phyloP scores from a whole-genome alignment of 2,113 vertebrate genomes.

The Gulo gulo region DNA sequence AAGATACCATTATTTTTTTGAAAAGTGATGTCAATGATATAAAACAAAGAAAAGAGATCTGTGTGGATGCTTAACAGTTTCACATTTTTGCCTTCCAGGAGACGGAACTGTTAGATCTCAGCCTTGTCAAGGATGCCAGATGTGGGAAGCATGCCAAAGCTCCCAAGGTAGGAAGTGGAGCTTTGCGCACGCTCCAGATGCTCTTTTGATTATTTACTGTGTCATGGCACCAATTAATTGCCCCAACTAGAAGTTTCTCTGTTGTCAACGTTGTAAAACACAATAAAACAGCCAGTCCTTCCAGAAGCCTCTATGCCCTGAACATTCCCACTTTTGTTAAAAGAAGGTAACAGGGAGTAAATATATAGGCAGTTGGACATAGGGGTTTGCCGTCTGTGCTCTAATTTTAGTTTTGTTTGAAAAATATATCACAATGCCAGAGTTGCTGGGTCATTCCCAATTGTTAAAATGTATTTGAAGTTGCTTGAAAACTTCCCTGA shows the following conservation, averaged over 20 bases:
- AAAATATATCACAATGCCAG: neutral
- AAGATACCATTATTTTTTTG: neutral
- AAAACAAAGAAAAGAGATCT: constrained; percentile 1
- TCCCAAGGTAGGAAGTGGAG: constrained; percentile 87
- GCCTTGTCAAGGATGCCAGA: constrained; percentile 90
- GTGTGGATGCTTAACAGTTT: neutral
- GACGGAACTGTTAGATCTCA: constrained; percentile 90
- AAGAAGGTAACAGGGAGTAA: neutral
- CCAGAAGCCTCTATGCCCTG: neutral
- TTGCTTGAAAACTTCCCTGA: neutral
- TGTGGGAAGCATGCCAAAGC: constrained; percentile 89
- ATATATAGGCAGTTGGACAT: neutral
- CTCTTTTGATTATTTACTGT: constrained; percentile 31
- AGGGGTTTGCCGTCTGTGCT: neutral
- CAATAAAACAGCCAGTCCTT: neutral
- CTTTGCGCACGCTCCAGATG: neutral
- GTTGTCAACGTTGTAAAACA: constrained; percentile 55
- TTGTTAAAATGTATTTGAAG: neutral
- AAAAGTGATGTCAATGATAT: neutral
- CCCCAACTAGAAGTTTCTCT: constrained; percentile 14
- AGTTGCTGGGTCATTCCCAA: constrained; percentile 1
- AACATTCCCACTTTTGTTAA: constrained; percentile 7
- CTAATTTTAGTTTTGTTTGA: neutral
- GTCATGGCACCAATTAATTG: constrained; percentile 23
- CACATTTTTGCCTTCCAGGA: constrained; percentile 84